Evolutionary conservation across 2,797 vertebrate species (phyloP), one percentile per base, ranked within the genome.

Genomic region (Intellagama lesueurii): DNA sequence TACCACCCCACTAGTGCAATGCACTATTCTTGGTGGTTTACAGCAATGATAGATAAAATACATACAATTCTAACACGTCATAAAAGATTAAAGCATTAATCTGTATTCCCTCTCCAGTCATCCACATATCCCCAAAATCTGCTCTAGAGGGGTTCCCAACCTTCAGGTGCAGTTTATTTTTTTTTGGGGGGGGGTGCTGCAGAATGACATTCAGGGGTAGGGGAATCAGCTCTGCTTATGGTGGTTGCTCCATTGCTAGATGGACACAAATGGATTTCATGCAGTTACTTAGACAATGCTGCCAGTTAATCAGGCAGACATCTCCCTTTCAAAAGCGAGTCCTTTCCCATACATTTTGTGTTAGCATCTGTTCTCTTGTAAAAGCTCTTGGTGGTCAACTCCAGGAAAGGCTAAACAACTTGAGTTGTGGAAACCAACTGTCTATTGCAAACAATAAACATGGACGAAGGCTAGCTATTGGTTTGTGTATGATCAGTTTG

Each of bases 331-430:
- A 56, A n/a, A 68, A 6, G 22, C 0, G 16, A 72, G 35, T 1
- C 14, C 88, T 90, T 86, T 69, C 77, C 2, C 7, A 47, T 64
- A 60, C 40, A 56, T 16, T 35, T 84, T 87, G 87, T 86, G 44
- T 66, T 49, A 75, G 77, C 0, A 0, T 40, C 19, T 68, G 60
- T 91, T 84, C 35, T 87, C 81, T 85, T 76, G 1, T 77, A 92
- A 69, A 0, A 56, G 1, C 12, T 87, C 89, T 40, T 1, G 35
- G 32, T 80, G 49, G 32, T 22, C 3, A 0, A 64, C 49, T 16
- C 17, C 4, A 72, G 68, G 30, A 32, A 30, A 52, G 28, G 68
- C 22, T 35, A 40, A 76, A 7, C 73, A 76, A 7, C 52, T 56
- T 56, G 52, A 56, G 52, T 12, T 56, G 2, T 56, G 12, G 52